These are phyloP conservation scores for Silurus asotus DNA, from an alignment of 2,113 vertebrate genomes.

Conservation along the genomic window DNA sequence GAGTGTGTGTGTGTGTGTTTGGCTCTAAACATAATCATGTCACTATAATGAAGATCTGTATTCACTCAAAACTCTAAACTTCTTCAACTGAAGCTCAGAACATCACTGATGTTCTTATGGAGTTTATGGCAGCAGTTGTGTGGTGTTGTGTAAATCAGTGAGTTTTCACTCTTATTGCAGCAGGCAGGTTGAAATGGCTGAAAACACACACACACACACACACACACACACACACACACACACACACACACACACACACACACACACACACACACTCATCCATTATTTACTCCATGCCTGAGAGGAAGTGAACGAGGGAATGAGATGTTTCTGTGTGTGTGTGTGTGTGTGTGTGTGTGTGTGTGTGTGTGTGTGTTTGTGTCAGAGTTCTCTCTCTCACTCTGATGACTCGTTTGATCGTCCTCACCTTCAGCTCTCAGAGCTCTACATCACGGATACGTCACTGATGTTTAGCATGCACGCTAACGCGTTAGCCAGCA, in stretches of 20 bases:
- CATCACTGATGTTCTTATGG: neutral
- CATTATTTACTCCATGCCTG: slow-evolving; percentile 13
- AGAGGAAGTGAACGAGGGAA: neutral
- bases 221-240: too few species aligned
- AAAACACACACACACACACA: neutral
- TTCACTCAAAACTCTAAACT: too few species aligned
- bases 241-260: too few species aligned
- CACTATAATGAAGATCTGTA: too few species aligned
- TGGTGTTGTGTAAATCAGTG: neutral
- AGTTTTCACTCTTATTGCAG: neutral
- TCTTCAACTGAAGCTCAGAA: too few species aligned
- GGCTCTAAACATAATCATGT: too few species aligned
- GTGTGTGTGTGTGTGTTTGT: neutral
- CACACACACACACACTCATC: neutral
- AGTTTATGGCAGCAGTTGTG: neutral
- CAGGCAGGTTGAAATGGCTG: neutral
- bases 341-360: slow-evolving; percentile 12
- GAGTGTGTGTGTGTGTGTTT: too few species aligned
- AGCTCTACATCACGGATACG: neutral
- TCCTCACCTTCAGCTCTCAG: neutral
- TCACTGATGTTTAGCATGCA: neutral
- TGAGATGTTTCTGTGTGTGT: neutral
- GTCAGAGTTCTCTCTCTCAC: neutral
- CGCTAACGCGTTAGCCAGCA: neutral
- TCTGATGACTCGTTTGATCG: neutral